phyloP scores from a whole-genome alignment of 2,113 vertebrate species.

The Melanotaenia duboulayi region DNA sequence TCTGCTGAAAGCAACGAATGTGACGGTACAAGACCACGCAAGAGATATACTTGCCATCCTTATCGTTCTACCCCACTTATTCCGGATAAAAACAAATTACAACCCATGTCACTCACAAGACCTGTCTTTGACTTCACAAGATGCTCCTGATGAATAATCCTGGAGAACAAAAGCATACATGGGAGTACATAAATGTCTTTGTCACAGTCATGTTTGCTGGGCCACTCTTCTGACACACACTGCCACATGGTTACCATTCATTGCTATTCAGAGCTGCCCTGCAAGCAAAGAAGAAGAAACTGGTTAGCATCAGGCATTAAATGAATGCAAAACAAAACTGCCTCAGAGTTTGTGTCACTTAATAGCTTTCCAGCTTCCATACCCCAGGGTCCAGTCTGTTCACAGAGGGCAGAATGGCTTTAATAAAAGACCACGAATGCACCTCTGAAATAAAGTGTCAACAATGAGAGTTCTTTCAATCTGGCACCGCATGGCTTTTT shows the following conservation, averaged over 20 bases:
- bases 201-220: slow-evolving; percentile 45
- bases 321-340: slow-evolving; percentile 64
- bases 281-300: slow-evolving; percentile 26
- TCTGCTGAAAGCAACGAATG: slow-evolving; percentile 60
- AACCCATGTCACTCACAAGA: slow-evolving; percentile 72
- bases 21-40: slow-evolving; percentile 31
- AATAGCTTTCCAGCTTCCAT: slow-evolving; percentile 51
- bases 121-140: slow-evolving; percentile 54
- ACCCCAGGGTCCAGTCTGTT: slow-evolving; percentile 41
- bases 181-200: slow-evolving; percentile 64
- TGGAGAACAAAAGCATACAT: slow-evolving; percentile 47
- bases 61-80: slow-evolving; percentile 80
- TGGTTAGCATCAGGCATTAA: slow-evolving; percentile 58
- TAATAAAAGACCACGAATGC: slow-evolving; percentile 54
- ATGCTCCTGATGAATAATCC: slow-evolving; percentile 61
- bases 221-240: slow-evolving; percentile 35
- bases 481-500: slow-evolving; percentile 48
- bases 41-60: slow-evolving; percentile 51
- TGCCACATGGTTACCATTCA: slow-evolving; percentile 55
- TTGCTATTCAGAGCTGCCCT: slow-evolving; percentile 60
- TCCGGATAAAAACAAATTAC: slow-evolving; percentile 78
- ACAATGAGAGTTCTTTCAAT: slow-evolving; percentile 34
- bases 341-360: slow-evolving; percentile 54
- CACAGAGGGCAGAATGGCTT: slow-evolving; percentile 45
- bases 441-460: slow-evolving; percentile 48